Conservation (phyloP, 2,113 vertebrate genomes). For the Oncorhynchus keta region DNA sequence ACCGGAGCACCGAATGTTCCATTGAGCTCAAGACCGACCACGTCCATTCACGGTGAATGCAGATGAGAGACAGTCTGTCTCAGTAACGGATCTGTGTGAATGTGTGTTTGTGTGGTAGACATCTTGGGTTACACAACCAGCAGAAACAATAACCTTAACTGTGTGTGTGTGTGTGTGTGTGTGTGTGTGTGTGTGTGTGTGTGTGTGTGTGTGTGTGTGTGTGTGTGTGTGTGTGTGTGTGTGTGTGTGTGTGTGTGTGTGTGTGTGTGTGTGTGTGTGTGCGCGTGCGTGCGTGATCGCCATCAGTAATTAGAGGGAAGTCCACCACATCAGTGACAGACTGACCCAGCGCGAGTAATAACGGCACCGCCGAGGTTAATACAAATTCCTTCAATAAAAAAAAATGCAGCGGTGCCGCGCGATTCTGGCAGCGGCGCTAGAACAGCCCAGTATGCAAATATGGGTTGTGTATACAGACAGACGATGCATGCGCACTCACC, state of each 20-base stretch:
- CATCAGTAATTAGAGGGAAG: constrained; percentile 20
- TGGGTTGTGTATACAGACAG: constrained; percentile 57
- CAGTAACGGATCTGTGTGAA: constrained; percentile 3
- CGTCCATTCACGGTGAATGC: background rate
- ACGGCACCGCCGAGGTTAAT: constrained; percentile 64
- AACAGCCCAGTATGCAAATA: constrained; percentile 50
- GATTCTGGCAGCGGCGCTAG: constrained; percentile 34
- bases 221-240: no score
- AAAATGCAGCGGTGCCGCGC: constrained; percentile 59
- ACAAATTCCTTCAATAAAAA: constrained; percentile 46
- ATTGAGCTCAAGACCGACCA: background rate
- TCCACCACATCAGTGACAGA: constrained; percentile 44
- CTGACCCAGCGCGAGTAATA: constrained; percentile 54
- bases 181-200: background rate
- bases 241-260: no score
- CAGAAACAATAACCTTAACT: background rate
- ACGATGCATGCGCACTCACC: constrained; percentile 70
- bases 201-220: background rate
- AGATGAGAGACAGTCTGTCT: background rate
- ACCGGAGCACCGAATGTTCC: constrained; percentile 6
- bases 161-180: constrained; percentile 2
- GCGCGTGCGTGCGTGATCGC: background rate
- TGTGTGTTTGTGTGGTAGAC: constrained; percentile 10
- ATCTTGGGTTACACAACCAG: no score
- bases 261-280: background rate